These are phyloP conservation scores for Podarcis siculus DNA, from an alignment of 2,797 vertebrate species.

Conservation along the genomic window DNA sequence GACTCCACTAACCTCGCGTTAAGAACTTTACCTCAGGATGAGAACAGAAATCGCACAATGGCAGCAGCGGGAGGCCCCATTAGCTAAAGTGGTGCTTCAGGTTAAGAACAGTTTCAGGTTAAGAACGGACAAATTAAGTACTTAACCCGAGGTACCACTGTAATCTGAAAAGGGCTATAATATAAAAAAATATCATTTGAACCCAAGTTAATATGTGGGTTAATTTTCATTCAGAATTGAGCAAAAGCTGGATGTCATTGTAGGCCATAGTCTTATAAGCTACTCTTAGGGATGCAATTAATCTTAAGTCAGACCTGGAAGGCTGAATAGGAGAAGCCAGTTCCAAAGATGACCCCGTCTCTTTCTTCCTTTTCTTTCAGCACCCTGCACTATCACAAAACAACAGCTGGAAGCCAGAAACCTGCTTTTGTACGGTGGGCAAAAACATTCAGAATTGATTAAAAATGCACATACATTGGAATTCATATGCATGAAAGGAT, in stretches of 20 bases:
- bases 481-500: conserved; percentile 32
- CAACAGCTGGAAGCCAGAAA: conserved; percentile 26
- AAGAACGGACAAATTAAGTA: too few species aligned
- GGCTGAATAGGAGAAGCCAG: background rate
- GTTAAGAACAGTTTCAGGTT: too few species aligned
- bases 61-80: too few species aligned
- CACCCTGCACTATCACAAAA: conserved; percentile 36
- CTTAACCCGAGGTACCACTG: too few species aligned
- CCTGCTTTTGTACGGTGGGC: conserved; percentile 10
- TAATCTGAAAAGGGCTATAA: background rate
- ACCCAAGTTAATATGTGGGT: background rate
- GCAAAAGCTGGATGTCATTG: background rate
- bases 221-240: background rate
- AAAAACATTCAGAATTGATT: conserved; percentile 8
- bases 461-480: background rate
- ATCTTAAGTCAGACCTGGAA: background rate
- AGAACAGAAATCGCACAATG: too few species aligned
- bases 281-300: background rate
- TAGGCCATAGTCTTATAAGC: too few species aligned
- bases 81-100: too few species aligned
- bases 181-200: background rate
- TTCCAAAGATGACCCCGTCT: background rate
- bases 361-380: conserved; percentile 11
- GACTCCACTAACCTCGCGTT: too few species aligned
- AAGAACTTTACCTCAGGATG: too few species aligned